Base-by-base conservation (phyloP, 1,140 invertebrate species). In the Copidosoma floridanum region DNA sequence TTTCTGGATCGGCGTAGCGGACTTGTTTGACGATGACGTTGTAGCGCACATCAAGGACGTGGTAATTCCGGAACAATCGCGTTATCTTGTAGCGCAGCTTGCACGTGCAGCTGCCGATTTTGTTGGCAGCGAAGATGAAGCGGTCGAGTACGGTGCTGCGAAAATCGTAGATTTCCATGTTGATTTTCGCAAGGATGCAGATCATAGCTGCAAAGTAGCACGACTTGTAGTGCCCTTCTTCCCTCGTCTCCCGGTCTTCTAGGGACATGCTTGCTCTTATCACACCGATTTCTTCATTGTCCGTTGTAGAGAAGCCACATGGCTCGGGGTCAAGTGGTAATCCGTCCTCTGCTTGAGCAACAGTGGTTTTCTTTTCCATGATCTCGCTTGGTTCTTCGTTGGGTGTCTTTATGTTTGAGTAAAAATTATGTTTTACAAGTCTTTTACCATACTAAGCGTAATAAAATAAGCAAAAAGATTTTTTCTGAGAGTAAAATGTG, bases 181-280 rank as follows among this genome's bases (percentile, higher is more conserved):
- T 64, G 1, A 72, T 68, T 65, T 79, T 81, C 0, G 69, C 37
- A 2, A 81, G 32, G 10, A 80, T 72, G 23, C 76, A 74, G 0
- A 80, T 21, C 21, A 79, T 65, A 0, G 75, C 68, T 0, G 74
- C 61, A 37, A 69, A 76, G 18, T 71, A 76, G 32, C 78, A 80
- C 0, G 69, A 48, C 41, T 76, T 79, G 11, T 74, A 74, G 4
- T 78, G 64, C 32, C 26, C 57, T 0, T 37, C n/a, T 16, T 73
- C 66, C 0, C 16, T 3, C 6, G 8, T 24, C 0, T 27, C 18
- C 7, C 72, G 69, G 57, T 73, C 56, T 29, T 61, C 21, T 0
- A 79, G 55, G 24, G 44, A 61, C 5, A 52, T 54, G 2, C 62
- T 70, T 5, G 68, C 76, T 10, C 37, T 58, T 11, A 81, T 66